These are phyloP conservation scores for Lobophora halterata DNA, from an alignment of 2,888 invertebrate genomes.

Conservation along the genomic window DNA sequence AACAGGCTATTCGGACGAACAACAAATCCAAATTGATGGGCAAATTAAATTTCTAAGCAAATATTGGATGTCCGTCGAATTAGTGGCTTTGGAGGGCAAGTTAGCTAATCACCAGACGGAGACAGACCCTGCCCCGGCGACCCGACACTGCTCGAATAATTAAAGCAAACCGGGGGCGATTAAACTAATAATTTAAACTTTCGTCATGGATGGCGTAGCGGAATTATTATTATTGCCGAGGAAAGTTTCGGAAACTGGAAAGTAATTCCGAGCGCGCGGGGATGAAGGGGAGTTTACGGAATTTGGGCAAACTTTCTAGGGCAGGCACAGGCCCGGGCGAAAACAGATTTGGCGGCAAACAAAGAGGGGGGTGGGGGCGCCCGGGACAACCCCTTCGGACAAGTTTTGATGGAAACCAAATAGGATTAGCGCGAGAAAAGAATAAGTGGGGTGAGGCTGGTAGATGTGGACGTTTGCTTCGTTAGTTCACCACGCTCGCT, in stretches of 20 bases:
- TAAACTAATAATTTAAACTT: slow-evolving; percentile 79
- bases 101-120: slow-evolving; percentile 52
- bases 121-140: slow-evolving; percentile 31
- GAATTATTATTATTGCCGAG: slow-evolving; percentile 74
- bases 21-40: slow-evolving; percentile 51
- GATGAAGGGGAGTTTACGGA: slow-evolving; percentile 54
- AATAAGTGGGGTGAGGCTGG: slow-evolving; percentile 64
- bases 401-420: slow-evolving; percentile 79
- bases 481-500: slow-evolving; percentile 40
- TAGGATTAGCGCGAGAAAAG: slow-evolving; percentile 73
- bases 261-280: slow-evolving; percentile 62
- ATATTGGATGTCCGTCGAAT: slow-evolving; percentile 47
- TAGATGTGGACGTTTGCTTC: slow-evolving; percentile 47
- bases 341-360: slow-evolving; percentile 76
- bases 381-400: slow-evolving; percentile 58
- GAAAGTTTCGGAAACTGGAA: slow-evolving; percentile 73
- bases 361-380: slow-evolving; percentile 46
- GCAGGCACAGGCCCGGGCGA: slow-evolving; percentile 58
- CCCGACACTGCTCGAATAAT: slow-evolving; percentile 51
- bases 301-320: slow-evolving; percentile 63
- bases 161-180: slow-evolving; percentile 69
- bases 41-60: slow-evolving; percentile 55
- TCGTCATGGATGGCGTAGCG: slow-evolving; percentile 70
- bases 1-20: slow-evolving; percentile 34
- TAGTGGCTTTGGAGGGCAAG: slow-evolving; percentile 40